Conservation (phyloP, 2,888 invertebrate genomes). For the Nasonovia ribisnigri region DNA sequence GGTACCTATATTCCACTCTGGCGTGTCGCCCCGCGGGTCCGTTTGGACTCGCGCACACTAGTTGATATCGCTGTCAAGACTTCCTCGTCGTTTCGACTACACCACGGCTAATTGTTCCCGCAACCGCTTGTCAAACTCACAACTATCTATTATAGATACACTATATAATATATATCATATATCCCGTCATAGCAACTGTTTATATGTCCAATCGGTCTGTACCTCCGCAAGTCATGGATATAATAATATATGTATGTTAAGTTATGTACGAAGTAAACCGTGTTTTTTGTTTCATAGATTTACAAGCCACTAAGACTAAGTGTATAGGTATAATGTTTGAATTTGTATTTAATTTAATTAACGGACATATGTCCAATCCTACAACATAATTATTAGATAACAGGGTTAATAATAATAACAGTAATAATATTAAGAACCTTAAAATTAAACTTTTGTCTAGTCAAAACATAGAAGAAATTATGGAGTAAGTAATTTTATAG, state of each 20-base stretch:
- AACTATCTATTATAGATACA: neutral
- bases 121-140: constrained; percentile 3
- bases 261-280: neutral
- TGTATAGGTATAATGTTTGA: neutral
- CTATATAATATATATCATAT: neutral
- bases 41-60: neutral
- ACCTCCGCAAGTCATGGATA: neutral
- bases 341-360: no score
- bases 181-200: neutral
- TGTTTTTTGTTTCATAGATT: neutral
- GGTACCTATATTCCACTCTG: neutral
- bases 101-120: neutral
- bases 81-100: neutral
- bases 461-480: no score
- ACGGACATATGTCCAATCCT: no score
- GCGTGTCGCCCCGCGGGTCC: constrained; percentile 25
- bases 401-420: no score
- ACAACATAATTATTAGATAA: no score
- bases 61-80: constrained; percentile 31
- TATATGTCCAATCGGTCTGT: neutral
- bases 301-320: neutral
- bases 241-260: neutral
- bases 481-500: neutral
- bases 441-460: no score
- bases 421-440: no score